Percentiles rank a stretch among this genome's conserved stretches.
These are phyloP conservation scores for Propithecus perrieri DNA, from an alignment of 2,797 vertebrate genomes.

Conservation along the genomic window DNA sequence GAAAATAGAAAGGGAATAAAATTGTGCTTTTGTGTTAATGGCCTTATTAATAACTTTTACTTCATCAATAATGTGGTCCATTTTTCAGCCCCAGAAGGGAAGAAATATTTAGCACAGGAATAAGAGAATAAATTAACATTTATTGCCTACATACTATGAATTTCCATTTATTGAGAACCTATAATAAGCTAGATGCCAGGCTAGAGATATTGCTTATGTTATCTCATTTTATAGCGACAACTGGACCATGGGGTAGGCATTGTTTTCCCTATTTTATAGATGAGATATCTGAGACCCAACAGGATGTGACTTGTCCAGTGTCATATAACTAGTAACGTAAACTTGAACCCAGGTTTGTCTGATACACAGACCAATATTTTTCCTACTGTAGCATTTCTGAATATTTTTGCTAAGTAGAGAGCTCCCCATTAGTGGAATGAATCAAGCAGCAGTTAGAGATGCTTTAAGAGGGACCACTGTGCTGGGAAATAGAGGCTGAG, in stretches of 20 bases:
- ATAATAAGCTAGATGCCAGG: neutral
- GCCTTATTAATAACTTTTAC: constrained; percentile 66
- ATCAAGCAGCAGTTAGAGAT: neutral
- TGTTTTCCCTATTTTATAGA: neutral
- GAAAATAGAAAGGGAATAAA: constrained; percentile 72
- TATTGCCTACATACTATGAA: constrained; percentile 41
- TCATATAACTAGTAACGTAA: neutral
- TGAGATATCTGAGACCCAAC: neutral
- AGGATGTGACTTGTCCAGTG: neutral
- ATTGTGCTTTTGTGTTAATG: constrained; percentile 55
- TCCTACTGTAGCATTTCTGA: neutral
- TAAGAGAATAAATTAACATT: constrained; percentile 57
- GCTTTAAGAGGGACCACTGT: neutral
- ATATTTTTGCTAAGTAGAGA: neutral
- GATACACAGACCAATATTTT: neutral
- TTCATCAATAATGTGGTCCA: constrained; percentile 51
- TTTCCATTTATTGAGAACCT: constrained; percentile 38
- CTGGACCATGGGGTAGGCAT: neutral
- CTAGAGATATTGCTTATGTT: constrained; percentile 4
- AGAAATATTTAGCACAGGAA: constrained; percentile 59
- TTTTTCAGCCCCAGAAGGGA: constrained; percentile 50
- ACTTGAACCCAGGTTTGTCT: neutral
- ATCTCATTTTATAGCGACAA: neutral
- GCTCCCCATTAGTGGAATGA: neutral
- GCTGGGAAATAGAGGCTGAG: neutral